These are phyloP conservation scores for Strix uralensis DNA, from an alignment of 2,113 vertebrate genomes.

Conservation along the genomic window DNA sequence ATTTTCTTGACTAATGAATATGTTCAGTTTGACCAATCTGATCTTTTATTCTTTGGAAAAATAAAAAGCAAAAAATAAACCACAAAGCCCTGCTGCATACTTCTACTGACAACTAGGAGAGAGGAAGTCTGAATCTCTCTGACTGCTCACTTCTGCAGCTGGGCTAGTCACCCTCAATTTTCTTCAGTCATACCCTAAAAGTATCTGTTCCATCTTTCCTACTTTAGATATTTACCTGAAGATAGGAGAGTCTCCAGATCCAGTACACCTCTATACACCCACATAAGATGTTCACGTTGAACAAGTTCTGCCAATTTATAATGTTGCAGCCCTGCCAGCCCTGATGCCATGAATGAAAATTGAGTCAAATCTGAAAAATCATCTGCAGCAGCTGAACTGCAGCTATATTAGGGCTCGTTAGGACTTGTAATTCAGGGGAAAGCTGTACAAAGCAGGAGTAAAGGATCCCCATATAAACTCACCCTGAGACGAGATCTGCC, in stretches of 20 bases:
- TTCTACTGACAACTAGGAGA: neutral
- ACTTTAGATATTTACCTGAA: neutral
- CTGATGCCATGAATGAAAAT: neutral
- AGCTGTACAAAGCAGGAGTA: neutral
- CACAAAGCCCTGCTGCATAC: neutral
- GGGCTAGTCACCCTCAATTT: neutral
- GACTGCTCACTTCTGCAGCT: too few relatives aligned
- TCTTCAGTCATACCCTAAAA: neutral
- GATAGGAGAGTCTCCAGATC: neutral
- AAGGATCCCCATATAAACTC: fast-evolving
- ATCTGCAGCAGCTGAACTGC: neutral
- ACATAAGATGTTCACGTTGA: neutral
- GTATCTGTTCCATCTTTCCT: neutral
- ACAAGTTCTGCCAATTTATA: neutral
- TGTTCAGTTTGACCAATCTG: neutral
- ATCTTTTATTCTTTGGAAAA: neutral
- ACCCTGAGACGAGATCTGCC: fast-evolving
- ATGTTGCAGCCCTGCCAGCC: neutral
- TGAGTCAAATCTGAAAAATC: neutral
- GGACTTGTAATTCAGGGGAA: neutral
- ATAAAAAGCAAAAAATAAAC: too few relatives aligned
- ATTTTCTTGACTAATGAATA: neutral
- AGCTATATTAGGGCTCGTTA: neutral
- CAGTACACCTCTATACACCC: neutral
- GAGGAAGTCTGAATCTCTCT: neutral